These are phyloP conservation scores for Drosophila eohydei DNA, from an alignment of 2,888 invertebrate genomes.

Conservation along the genomic window DNA sequence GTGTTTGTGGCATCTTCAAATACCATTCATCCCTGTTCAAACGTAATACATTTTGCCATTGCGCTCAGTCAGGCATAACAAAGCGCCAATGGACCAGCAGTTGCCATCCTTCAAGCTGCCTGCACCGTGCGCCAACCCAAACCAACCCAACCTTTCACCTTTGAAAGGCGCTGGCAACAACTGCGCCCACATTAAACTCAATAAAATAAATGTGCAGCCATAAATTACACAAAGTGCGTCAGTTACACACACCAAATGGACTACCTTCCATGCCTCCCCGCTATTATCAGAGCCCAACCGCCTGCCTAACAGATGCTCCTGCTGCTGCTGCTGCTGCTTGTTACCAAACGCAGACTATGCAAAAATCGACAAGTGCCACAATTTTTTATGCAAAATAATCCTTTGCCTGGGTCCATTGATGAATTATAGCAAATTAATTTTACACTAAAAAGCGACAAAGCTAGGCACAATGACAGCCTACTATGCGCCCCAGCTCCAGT, in stretches of 20 bases:
- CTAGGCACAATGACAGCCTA: conserved; percentile 54
- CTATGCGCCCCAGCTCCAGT: neutral
- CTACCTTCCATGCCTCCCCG: neutral
- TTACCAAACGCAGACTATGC: conserved; percentile 54
- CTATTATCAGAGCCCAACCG: conserved; percentile 11
- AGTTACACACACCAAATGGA: conserved; percentile 56
- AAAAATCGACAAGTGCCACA: conserved; percentile 73
- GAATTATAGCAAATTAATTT: conserved; percentile 84
- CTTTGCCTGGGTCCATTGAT: conserved; percentile 74
- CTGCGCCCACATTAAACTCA: conserved; percentile 75
- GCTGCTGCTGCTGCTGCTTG: conserved; percentile 26
- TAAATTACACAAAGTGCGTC: conserved; percentile 74
- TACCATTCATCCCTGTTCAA: conserved; percentile 33
- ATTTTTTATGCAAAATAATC: conserved; percentile 74
- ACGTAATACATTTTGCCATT: conserved; percentile 51
- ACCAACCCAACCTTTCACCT: conserved; percentile 51
- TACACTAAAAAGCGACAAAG: conserved; percentile 72
- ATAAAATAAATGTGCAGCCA: conserved; percentile 75
- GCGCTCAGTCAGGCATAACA: conserved; percentile 53
- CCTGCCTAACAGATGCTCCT: conserved; percentile 24
- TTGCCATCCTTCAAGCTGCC: conserved; percentile 45
- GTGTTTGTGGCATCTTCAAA: conserved; percentile 43
- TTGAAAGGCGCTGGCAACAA: conserved; percentile 50
- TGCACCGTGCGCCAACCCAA: conserved; percentile 6
- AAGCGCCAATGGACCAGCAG: conserved; percentile 50